Conservation (phyloP, 2,888 invertebrate species). For the Cosmorhoe ocellata region DNA sequence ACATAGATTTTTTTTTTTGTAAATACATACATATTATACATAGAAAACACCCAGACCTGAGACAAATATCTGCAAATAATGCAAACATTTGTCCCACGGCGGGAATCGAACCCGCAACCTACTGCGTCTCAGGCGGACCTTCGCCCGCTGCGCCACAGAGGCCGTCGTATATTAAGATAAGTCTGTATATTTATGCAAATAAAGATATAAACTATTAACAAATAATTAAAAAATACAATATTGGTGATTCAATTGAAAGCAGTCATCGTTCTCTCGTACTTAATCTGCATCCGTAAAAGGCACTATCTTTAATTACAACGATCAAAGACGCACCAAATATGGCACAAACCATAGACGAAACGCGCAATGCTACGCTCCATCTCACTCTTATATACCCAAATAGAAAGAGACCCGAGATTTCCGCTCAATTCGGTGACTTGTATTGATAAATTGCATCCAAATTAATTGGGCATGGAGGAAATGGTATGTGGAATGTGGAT, state of each 20-base stretch:
- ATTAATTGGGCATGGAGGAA: conserved; percentile 46
- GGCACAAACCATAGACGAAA: conserved; percentile 25
- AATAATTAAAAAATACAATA: neutral
- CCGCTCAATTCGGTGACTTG: conserved; percentile 27
- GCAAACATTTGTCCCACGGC: too few relatives aligned
- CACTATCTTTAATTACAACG: conserved; percentile 26
- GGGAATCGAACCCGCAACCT: too few relatives aligned
- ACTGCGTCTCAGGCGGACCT: too few relatives aligned
- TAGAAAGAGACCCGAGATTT: conserved; percentile 9
- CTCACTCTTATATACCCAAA: conserved; percentile 1
- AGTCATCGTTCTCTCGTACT: conserved; percentile 17
- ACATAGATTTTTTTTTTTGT: too few relatives aligned
- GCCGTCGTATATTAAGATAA: too few relatives aligned
- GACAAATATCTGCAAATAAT: too few relatives aligned
- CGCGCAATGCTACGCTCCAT: conserved; percentile 11
- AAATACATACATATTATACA: too few relatives aligned
- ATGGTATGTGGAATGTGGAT: conserved; percentile 39
- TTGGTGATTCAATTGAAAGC: neutral
- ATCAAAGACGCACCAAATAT: conserved; percentile 29
- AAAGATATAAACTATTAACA: too few relatives aligned
- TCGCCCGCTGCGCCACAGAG: too few relatives aligned
- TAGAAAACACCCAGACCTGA: too few relatives aligned
- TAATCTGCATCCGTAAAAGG: conserved; percentile 34
- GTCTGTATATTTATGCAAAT: too few relatives aligned
- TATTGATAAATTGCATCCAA: conserved; percentile 42